A percentile compares a stretch with the other conserved stretches of the same genome.
Evolutionary conservation across 2,113 vertebrate genomes (phyloP).

Genomic region (Coracopsis vasa): DNA sequence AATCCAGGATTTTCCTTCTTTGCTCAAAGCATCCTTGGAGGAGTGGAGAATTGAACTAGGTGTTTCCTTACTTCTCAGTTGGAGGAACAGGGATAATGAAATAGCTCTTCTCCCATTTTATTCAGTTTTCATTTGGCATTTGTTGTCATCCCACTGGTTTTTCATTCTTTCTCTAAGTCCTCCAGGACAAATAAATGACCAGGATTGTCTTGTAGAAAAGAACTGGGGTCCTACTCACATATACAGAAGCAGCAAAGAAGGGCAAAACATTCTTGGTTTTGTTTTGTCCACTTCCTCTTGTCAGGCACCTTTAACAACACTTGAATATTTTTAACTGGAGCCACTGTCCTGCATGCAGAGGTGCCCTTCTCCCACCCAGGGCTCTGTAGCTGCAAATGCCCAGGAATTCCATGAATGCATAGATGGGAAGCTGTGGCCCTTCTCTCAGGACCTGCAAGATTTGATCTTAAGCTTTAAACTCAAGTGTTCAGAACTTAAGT

Average conservation of each 20-base stretch:
- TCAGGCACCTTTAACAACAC: not conserved
- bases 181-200: not conserved
- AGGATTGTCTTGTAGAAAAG: not conserved
- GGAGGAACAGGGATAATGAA: not conserved
- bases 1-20: not conserved
- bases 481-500: not conserved
- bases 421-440: not conserved
- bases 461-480: not conserved
- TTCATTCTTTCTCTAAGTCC: not conserved
- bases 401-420: constrained; percentile 9
- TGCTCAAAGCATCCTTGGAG: not conserved
- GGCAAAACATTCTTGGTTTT: not conserved
- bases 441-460: not conserved
- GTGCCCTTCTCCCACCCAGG: not conserved
- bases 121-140: not conserved
- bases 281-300: not conserved
- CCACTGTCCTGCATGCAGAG: not conserved
- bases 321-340: not conserved
- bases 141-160: not conserved
- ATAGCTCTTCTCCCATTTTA: not conserved
- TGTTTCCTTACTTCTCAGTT: not conserved
- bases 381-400: not conserved
- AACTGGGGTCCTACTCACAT: accelerated
- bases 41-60: not conserved
- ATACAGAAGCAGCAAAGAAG: not conserved